Evolutionary conservation across 1,140 invertebrate genomes (phyloP).

Genomic region (Brachionus rubens): DNA sequence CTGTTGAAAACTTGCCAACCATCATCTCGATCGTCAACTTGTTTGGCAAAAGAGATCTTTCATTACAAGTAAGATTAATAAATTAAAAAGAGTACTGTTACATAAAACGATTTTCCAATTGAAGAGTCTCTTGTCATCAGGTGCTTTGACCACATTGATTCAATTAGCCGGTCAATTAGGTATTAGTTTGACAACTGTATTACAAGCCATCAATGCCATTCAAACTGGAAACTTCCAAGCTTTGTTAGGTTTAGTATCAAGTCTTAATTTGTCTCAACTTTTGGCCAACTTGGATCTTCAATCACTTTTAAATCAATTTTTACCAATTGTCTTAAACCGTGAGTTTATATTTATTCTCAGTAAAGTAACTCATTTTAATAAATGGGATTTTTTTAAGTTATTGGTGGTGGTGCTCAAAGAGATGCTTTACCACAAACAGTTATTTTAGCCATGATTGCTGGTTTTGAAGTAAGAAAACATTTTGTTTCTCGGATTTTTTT

Average conservation of each 20-base stretch:
- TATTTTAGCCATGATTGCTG: neutral
- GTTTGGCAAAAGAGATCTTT: conserved; percentile 13
- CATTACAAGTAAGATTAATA: neutral
- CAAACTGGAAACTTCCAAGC: neutral
- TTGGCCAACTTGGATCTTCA: neutral
- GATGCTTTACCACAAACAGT: neutral
- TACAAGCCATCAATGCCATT: neutral
- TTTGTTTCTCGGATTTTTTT: neutral
- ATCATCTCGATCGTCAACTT: neutral
- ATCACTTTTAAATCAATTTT: neutral
- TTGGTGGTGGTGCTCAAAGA: too few species aligned
- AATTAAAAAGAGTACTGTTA: too few species aligned
- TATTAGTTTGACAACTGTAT: neutral
- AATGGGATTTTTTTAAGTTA: too few species aligned
- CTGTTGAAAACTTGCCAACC: neutral
- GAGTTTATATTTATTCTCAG: too few species aligned
- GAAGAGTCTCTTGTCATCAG: neutral
- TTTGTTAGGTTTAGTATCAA: neutral
- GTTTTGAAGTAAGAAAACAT: neutral
- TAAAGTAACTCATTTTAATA: too few species aligned
- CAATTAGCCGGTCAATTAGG: neutral
- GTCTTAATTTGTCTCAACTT: neutral
- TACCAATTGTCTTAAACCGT: neutral
- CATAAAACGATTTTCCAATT: neutral
- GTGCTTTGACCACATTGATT: neutral